Evolutionary conservation across 2,888 invertebrate genomes (phyloP), one percentile per base, ranked within the genome.

Genomic region (Anoncus sp.): DNA sequence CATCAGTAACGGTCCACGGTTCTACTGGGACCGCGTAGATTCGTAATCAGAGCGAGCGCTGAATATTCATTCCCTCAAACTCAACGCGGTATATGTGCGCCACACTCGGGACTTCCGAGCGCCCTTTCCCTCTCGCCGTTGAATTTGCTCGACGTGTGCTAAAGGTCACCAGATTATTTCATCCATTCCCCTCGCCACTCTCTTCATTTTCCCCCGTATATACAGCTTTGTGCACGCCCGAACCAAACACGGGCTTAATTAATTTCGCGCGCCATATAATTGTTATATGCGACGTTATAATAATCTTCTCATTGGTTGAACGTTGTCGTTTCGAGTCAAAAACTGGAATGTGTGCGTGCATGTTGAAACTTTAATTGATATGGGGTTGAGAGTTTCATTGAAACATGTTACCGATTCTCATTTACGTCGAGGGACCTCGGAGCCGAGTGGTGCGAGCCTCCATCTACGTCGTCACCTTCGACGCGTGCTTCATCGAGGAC

Each of bases 31-130:
- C 57, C 67, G 3, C 43, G 49, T 62, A 55, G 62, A 77, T 77
- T 72, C 57, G 66, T 57, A 73, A 77, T 77, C 72, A 73, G 72
- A 57, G 77, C 72, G 43, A 16, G 45, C 59, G 31, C 65, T 77
- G 77, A 74, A 74, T 77, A 77, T 77, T 77, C 77, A 77, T 77
- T 70, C 47, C 22, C 38, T 45, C 57, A 18, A 12, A 24, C 24
- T 60, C 40, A n/a, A 27, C 18, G 14, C 31, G 31, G 62, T 43
- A 59, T 35, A n/a, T 57, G 10, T 38, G 14, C 10, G 35, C 20
- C 27, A 67, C 45, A 14, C 45, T 14, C 51, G 60, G 16, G 59
- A 51, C 40, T n/a, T n/a, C n/a, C n/a, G n/a, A 35, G 27, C 53
- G 66, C 18, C 65, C 59, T 59, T 60, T 38, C 59, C 16, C 70